phyloP scores from a whole-genome alignment of 2,797 vertebrate species.

The Novumbra hubbsi region DNA sequence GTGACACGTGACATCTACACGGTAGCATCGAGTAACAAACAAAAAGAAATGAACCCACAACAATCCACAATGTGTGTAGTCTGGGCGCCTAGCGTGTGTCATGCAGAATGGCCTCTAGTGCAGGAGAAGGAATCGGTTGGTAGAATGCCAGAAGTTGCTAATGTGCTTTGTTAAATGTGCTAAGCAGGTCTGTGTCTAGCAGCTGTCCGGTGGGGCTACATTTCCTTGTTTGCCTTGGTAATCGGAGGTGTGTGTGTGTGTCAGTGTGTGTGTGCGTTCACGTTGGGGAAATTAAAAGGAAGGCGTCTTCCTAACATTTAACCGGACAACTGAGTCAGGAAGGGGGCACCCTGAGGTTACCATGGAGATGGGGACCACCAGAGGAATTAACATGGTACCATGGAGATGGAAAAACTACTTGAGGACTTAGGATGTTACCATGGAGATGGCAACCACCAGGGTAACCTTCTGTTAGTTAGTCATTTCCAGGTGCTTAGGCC shows the following conservation, averaged over 20 bases:
- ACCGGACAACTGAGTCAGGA: not conserved
- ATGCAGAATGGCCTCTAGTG: not conserved
- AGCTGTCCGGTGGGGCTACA: slow-evolving; percentile 2
- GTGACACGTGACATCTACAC: too few species aligned
- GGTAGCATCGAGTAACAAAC: too few species aligned
- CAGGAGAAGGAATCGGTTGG: not conserved
- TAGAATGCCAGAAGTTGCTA: not conserved
- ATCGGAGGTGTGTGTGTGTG: slow-evolving; percentile 1
- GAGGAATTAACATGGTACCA: not conserved
- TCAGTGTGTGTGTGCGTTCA: slow-evolving; percentile 7
- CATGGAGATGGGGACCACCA: not conserved
- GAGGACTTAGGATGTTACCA: too few species aligned
- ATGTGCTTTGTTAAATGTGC: slow-evolving; percentile 13
- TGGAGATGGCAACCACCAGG: too few species aligned
- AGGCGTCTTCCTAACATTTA: not conserved
- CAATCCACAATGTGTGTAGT: too few species aligned
- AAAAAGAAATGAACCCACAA: too few species aligned
- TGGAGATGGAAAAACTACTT: too few species aligned
- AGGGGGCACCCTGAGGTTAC: too few species aligned
- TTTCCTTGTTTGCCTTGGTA: too few species aligned
- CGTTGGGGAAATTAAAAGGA: slow-evolving; percentile 1
- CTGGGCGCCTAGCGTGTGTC: too few species aligned
- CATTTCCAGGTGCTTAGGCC: not conserved
- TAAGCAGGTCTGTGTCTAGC: slow-evolving; percentile 1
- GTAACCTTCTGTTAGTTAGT: too few species aligned